Evolutionary conservation across 2,113 vertebrate genomes (phyloP).

Genomic region (Etheostoma cragini): DNA sequence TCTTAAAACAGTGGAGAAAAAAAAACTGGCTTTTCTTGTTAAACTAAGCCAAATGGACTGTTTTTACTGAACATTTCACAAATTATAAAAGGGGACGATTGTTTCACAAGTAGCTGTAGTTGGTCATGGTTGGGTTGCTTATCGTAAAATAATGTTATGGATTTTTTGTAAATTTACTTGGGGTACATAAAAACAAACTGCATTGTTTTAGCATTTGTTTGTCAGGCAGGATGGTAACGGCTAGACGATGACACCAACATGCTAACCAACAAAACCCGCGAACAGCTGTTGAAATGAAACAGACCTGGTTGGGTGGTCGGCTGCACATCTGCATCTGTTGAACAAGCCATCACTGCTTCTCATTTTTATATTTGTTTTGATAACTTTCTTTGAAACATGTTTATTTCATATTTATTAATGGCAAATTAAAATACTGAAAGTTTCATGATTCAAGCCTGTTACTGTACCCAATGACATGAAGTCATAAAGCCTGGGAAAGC

Average conservation of each 20-base stretch:
- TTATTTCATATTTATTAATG: constrained; percentile 71
- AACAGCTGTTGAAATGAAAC: neutral
- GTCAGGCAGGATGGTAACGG: neutral
- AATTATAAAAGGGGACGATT: neutral
- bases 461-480: neutral
- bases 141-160: constrained; percentile 4
- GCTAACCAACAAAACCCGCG: neutral
- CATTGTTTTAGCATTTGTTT: neutral
- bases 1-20: constrained; percentile 6
- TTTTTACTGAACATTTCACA: constrained; percentile 33
- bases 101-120: neutral
- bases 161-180: constrained; percentile 12
- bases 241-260: neutral
- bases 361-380: constrained; percentile 71
- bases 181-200: constrained; percentile 18
- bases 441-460: neutral
- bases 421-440: constrained; percentile 39
- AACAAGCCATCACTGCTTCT: constrained; percentile 34
- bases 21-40: neutral
- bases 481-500: neutral
- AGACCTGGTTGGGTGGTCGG: neutral
- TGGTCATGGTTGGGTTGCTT: neutral
- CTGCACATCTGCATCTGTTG: constrained; percentile 10
- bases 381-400: constrained; percentile 40
- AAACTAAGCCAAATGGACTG: constrained; percentile 19